phyloP scores from a whole-genome alignment of 2,888 invertebrate species.

The Chrysolina oricalcia region DNA sequence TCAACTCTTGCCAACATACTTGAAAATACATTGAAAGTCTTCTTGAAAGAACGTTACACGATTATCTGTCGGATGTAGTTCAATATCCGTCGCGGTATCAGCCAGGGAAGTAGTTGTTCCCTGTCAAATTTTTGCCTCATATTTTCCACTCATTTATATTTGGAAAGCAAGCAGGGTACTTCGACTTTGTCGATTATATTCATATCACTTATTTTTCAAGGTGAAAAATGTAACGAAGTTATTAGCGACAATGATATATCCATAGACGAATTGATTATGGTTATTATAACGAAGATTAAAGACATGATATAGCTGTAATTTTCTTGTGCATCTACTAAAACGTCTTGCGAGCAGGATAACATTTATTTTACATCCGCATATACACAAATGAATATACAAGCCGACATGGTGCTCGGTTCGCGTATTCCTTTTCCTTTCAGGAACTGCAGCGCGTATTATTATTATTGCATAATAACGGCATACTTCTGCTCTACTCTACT shows the following conservation, averaged over 20 bases:
- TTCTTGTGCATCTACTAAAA: conserved; percentile 8
- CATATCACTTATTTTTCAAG: too few relatives aligned
- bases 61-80: too few relatives aligned
- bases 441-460: conserved; percentile 9
- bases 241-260: not conserved
- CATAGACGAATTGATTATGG: not conserved
- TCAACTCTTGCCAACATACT: too few relatives aligned
- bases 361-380: not conserved
- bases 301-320: not conserved
- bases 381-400: not conserved
- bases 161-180: too few relatives aligned
- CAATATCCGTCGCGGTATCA: too few relatives aligned
- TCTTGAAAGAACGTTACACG: too few relatives aligned
- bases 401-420: not conserved
- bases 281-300: not conserved
- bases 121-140: too few relatives aligned
- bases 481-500: conserved; percentile 50
- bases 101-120: too few relatives aligned
- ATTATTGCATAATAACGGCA: conserved; percentile 36
- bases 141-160: too few relatives aligned
- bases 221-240: too few relatives aligned
- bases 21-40: too few relatives aligned
- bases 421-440: conserved; percentile 30
- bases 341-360: not conserved
- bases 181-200: too few relatives aligned